A percentile compares a stretch with the other conserved stretches of the same genome.
These are phyloP conservation scores for Macheiramphus alcinus DNA, from an alignment of 2,113 vertebrate genomes.

Conservation along the genomic window DNA sequence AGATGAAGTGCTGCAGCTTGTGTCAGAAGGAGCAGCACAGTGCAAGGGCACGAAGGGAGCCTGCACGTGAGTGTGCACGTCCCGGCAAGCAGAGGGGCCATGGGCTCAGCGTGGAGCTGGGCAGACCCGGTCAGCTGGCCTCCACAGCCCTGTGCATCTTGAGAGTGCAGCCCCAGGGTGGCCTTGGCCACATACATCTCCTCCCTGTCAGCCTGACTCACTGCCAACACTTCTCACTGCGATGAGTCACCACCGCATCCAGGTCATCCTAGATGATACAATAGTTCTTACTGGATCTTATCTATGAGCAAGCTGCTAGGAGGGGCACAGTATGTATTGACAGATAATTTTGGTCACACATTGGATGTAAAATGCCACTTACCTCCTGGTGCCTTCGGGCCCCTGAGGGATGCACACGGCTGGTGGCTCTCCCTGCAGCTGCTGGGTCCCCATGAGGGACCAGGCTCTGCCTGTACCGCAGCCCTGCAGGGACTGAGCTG, in stretches of 20 bases:
- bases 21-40: not conserved
- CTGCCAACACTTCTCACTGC: not conserved
- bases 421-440: not conserved
- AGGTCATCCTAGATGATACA: not conserved
- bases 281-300: not conserved
- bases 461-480: not conserved
- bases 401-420: not conserved
- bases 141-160: not conserved
- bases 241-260: not conserved
- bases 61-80: rapidly evolving
- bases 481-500: not conserved
- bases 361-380: not conserved
- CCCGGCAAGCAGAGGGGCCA: not conserved
- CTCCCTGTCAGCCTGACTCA: not conserved
- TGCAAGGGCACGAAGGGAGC: not conserved
- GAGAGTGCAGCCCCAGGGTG: not conserved
- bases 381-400: not conserved
- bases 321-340: not conserved
- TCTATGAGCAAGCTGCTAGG: not conserved
- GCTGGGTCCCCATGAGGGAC: not conserved
- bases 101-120: not conserved
- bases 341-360: not conserved
- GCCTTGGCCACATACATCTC: not conserved
- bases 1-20: not conserved
- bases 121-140: not conserved